Conservation (phyloP, 2,888 invertebrate genomes). For the Tetramorium bicarinatum region DNA sequence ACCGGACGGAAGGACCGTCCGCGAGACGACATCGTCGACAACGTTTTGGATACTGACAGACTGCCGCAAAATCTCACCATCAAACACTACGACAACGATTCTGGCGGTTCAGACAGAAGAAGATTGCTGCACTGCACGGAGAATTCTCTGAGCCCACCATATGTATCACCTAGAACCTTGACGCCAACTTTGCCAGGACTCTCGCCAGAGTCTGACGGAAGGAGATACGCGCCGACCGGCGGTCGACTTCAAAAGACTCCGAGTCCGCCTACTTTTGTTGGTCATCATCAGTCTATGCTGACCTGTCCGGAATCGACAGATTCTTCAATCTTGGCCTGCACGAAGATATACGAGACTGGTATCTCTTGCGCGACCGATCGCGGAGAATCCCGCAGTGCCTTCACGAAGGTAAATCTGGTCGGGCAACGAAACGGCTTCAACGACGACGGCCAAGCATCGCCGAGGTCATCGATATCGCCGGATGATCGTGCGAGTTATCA, state of each 20-base stretch:
- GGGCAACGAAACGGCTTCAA: conserved; percentile 83
- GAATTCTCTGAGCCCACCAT: conserved; percentile 87
- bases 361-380: conserved; percentile 76
- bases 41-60: conserved; percentile 77
- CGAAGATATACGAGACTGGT: conserved; percentile 78
- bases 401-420: conserved; percentile 91
- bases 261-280: conserved; percentile 78
- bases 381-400: conserved; percentile 90
- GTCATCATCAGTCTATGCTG: conserved; percentile 72
- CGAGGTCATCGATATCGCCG: conserved; percentile 92
- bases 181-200: conserved; percentile 87
- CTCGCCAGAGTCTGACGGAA: conserved; percentile 86
- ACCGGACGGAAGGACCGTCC: conserved; percentile 74
- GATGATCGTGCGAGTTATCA: conserved; percentile 93
- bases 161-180: conserved; percentile 86
- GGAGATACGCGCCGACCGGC: conserved; percentile 67
- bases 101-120: conserved; percentile 70
- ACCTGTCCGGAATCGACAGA: conserved; percentile 69
- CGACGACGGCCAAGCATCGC: conserved; percentile 87
- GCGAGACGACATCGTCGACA: conserved; percentile 69
- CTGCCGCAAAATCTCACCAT: conserved; percentile 83
- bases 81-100: conserved; percentile 81
- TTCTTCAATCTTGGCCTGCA: conserved; percentile 65
- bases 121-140: conserved; percentile 88
- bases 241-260: conserved; percentile 79